Evolutionary conservation across 2,113 vertebrate genomes (phyloP), one percentile per base, ranked within the genome.

Genomic region (Datnioides undecimradiatus): DNA sequence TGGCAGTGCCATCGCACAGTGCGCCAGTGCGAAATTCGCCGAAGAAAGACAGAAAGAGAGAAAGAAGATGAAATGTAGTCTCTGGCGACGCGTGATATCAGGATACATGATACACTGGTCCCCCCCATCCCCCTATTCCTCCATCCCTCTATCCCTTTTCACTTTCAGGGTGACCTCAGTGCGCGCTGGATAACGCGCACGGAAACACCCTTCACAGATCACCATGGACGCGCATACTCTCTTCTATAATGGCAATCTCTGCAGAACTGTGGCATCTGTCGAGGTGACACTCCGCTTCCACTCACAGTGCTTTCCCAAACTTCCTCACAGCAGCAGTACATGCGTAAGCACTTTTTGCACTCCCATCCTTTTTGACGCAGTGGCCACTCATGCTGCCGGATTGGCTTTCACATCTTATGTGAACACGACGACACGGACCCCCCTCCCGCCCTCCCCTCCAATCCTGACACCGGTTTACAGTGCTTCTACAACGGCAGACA

Each of bases 361-460:
- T 38, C 65, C 43, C 68, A 55, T 88, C 76, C 59, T 57, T 60
- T 93, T 94, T 95, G 93, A 93, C 93, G 95, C 94, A 94, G 88
- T 92, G 77, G 73, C 85, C 89, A 31, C 74, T 40, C 27, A 76
- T 40, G 62, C 46, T 71, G 65, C 89, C 23, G 65, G 27, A 7
- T 33, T 54, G 36, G 59, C 46, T 78, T 68, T 41, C 59, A 43
- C 60, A 38, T 73, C 46, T 51, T 51, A 54, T 58, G 71, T 29
- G 29, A 72, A 63, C 59, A 64, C 8, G 48, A n/a, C n/a, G 51
- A 72, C 34, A n/a, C n/a, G n/a, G n/a, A n/a, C n/a, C n/a, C n/a
- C n/a, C n/a, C n/a, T n/a, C n/a, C n/a, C n/a, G n/a, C n/a, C n/a
- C n/a, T n/a, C n/a, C n/a, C n/a, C n/a, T n/a, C n/a, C n/a, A n/a